Base-by-base conservation (phyloP, 2,797 vertebrate species). In the Amniataba percoides region DNA sequence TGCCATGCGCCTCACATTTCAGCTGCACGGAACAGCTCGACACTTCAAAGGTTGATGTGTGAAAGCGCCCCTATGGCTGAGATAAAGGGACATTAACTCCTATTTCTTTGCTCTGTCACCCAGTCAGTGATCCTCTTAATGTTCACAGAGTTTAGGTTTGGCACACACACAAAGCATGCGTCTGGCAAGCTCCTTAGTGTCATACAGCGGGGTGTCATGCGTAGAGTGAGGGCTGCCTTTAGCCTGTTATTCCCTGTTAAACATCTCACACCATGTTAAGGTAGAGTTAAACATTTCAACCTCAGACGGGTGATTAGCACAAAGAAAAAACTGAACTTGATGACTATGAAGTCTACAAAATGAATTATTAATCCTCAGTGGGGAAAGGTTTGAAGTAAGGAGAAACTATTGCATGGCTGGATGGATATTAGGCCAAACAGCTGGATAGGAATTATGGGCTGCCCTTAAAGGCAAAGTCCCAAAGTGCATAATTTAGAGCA, bases 81-180 rank as follows among this genome's bases (percentile, higher is more conserved):
- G 85, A 94, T 94, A 87, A 93, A 93, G 88, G 89, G 86, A 94
- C 89, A 93, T 93, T 93, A 92, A 92, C 89, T 91, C 81, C 66
- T 85, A 83, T 93, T 90, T 89, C 86, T 85, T 88, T 84, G 83
- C 88, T 88, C 88, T 85, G 90, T 90, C 93, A 92, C 90, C 87
- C 77, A 81, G 80, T 87, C 90, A 88, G 81, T 92, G 92, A 95
- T 93, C 92, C 92, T 91, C 86, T 87, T 95, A 93, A 92, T 93
- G 93, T 91, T 92, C 87, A 77, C 81, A 89, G 91, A 91, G 89
- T 91, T 94, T 88, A 89, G 89, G 88, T 92, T 91, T 92, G 92
- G 90, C 93, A 92, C 87, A 87, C 88, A 87, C 88, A 92, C 90
- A 92, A 87, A 92, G 87, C 89, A 84, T 89, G 83, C 86, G 63